Evolutionary conservation across 1,140 invertebrate genomes (phyloP).

Genomic region (Chionoecetes opilio): DNA sequence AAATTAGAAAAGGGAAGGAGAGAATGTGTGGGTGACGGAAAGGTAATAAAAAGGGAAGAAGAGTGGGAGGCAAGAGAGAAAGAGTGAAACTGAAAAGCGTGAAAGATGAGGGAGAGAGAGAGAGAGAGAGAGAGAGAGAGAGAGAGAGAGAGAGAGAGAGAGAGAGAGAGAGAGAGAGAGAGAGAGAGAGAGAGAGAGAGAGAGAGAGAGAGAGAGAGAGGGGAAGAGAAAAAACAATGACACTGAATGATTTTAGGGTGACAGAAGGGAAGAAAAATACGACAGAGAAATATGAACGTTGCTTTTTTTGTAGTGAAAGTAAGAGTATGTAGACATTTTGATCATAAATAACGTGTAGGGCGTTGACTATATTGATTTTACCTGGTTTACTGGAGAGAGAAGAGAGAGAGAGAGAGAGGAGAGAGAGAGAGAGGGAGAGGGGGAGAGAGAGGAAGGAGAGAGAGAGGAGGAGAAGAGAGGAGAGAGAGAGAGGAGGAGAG

Average conservation of each 20-base stretch:
- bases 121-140: not conserved
- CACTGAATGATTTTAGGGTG: not conserved
- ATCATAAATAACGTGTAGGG: not conserved
- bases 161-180: not conserved
- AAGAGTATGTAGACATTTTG: not conserved
- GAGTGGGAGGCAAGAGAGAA: not conserved
- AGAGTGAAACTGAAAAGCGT: not conserved
- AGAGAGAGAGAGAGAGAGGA: not conserved
- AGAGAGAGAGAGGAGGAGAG: not conserved
- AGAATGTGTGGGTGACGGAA: not conserved
- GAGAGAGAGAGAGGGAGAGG: not conserved
- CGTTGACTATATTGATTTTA: not conserved
- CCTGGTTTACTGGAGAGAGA: not conserved
- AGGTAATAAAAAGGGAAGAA: not conserved
- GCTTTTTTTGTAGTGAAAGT: not conserved
- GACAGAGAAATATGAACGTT: not conserved
- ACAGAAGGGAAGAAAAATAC: conserved; percentile 5
- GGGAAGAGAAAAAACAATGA: not conserved
- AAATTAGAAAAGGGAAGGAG: not conserved
- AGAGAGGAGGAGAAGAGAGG: not conserved
- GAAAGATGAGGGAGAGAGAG: not conserved
- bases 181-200: not conserved
- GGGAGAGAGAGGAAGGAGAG: not conserved
- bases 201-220: not conserved
- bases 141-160: not conserved